phyloP scores from a whole-genome alignment of 2,797 vertebrate genomes.

The Phalloptychus januarius region DNA sequence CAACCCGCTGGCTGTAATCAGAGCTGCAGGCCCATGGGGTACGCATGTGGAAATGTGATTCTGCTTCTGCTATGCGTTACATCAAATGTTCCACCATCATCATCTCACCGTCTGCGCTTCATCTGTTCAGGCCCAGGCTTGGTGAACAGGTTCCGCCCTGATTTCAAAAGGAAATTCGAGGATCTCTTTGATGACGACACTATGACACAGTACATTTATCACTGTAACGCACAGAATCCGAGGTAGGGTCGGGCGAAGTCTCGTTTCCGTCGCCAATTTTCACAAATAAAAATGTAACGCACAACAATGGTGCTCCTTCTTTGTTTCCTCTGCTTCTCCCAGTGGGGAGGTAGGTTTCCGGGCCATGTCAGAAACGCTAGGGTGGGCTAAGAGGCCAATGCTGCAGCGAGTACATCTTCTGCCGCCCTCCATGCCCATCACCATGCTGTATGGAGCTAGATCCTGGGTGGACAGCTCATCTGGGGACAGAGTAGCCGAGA shows the following conservation, averaged over 20 bases:
- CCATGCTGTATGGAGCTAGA: constrained; percentile 87
- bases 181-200: constrained; percentile 92
- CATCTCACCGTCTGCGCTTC: neutral
- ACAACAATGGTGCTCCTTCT: neutral
- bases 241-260: constrained; percentile 72
- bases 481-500: constrained; percentile 78
- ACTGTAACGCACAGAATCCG: constrained; percentile 92
- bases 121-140: constrained; percentile 83
- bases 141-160: constrained; percentile 89
- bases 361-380: constrained; percentile 86
- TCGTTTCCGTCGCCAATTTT: neutral
- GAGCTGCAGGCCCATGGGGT: constrained; percentile 90
- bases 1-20: constrained; percentile 88
- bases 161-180: constrained; percentile 90
- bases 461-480: constrained; percentile 91
- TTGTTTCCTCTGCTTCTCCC: constrained; percentile 5
- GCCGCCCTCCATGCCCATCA: constrained; percentile 83
- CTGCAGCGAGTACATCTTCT: constrained; percentile 85
- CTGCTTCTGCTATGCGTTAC: neutral
- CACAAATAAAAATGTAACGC: neutral
- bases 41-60: constrained; percentile 20
- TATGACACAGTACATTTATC: constrained; percentile 92
- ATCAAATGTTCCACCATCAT: neutral
- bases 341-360: constrained; percentile 93
- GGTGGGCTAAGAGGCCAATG: constrained; percentile 93